Evolutionary conservation across 2,797 vertebrate genomes (phyloP).

Genomic region (Parauchenoglanis ngamensis): DNA sequence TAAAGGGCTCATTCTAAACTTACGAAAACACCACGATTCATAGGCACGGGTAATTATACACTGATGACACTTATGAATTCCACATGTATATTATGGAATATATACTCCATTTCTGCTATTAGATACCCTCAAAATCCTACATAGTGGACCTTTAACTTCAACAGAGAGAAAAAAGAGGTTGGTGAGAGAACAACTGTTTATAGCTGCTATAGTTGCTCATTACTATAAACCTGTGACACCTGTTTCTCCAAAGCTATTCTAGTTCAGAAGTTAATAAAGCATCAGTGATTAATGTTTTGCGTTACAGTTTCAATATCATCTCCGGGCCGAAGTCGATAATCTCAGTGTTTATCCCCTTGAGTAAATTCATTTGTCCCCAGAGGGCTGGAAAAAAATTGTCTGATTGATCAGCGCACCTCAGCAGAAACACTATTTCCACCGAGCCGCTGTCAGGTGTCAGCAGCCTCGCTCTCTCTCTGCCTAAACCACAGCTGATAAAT

Average conservation of each 20-base stretch:
- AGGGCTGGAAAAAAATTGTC: constrained; percentile 21
- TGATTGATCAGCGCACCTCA: constrained; percentile 33
- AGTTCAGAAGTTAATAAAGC: background rate
- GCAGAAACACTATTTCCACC: constrained; percentile 32
- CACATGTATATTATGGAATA: too few species aligned
- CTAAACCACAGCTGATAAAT: constrained; percentile 57
- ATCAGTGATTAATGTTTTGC: constrained; percentile 15
- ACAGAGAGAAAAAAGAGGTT: too few species aligned
- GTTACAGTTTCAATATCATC: constrained; percentile 19
- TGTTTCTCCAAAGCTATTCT: background rate
- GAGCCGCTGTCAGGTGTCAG: constrained; percentile 41
- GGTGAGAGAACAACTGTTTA: too few species aligned
- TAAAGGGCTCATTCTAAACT: too few species aligned
- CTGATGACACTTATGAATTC: too few species aligned
- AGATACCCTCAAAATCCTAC: too few species aligned
- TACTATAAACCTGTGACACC: background rate
- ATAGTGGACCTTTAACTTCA: too few species aligned
- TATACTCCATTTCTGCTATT: too few species aligned
- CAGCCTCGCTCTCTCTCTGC: constrained; percentile 30
- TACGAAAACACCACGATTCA: too few species aligned
- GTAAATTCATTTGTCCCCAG: constrained; percentile 32
- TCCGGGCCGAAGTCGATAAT: constrained; percentile 14
- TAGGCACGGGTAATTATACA: too few species aligned
- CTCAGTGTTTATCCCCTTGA: constrained; percentile 10
- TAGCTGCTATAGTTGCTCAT: too few species aligned